A percentile compares a stretch with the other conserved stretches of the same genome.
Evolutionary conservation across 2,113 vertebrate species (phyloP).

Genomic region (Ictalurus furcatus): DNA sequence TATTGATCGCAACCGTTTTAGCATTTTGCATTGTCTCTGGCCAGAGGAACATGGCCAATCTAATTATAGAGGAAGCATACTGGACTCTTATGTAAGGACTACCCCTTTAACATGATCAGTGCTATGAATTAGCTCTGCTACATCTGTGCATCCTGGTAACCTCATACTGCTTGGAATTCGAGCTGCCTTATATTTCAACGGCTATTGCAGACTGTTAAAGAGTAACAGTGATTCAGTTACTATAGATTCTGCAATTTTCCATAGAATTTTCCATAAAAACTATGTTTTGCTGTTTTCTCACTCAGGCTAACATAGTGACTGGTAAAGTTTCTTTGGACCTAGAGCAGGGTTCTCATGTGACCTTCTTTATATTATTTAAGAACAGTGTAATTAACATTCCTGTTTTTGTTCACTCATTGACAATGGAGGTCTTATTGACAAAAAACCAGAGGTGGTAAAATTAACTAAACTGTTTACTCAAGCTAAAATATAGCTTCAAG

Average conservation of each 20-base stretch:
- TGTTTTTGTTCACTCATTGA: not conserved
- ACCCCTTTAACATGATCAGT: slow-evolving; percentile 51
- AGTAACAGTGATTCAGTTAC: not conserved
- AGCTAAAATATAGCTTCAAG: not conserved
- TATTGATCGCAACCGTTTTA: slow-evolving; percentile 48
- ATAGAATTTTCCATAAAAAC: too few species aligned
- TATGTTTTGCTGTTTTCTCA: not conserved
- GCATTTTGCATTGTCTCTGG: slow-evolving; percentile 45
- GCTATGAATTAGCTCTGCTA: slow-evolving; percentile 47
- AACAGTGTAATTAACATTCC: not conserved
- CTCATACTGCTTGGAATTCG: slow-evolving; percentile 37
- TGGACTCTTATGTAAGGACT: slow-evolving; percentile 45
- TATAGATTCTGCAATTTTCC: not conserved
- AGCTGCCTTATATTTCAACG: slow-evolving; percentile 38
- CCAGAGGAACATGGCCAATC: slow-evolving; percentile 50
- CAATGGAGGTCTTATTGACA: not conserved
- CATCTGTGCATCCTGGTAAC: slow-evolving; percentile 54
- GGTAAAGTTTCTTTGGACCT: not conserved
- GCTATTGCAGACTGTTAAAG: not conserved
- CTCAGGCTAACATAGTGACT: not conserved
- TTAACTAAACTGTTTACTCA: not conserved
- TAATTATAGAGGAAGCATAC: slow-evolving; percentile 53
- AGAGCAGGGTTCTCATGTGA: slow-evolving; percentile 4
- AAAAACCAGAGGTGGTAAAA: not conserved
- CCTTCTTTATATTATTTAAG: not conserved